Evolutionary conservation across 2,113 vertebrate species (phyloP), one percentile per base, ranked within the genome.

Genomic region (Struthio camelus): DNA sequence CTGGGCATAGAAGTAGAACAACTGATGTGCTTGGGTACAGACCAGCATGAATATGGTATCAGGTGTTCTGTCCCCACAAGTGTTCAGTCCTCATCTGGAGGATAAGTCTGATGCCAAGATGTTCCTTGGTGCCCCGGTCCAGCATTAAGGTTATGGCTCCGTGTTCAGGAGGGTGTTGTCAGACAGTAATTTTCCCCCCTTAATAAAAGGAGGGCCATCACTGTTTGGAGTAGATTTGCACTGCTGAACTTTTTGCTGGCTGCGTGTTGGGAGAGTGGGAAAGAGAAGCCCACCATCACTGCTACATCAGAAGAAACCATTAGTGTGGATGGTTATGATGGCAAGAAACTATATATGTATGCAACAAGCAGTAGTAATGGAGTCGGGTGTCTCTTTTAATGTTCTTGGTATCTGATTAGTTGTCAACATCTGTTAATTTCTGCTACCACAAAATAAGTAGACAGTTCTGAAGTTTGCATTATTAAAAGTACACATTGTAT

Each of bases 41-140:
- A 24, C 28, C 54, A 66, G 36, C 34, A 44, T 0, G 0, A 61
- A 14, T 0, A 0, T 34, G 51, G 30, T 24, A 8, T 16, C 3
- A 0, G 32, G 16, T 82, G 20, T 51, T 65, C 53, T 30, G n/a
- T 11, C 95, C 54, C 46, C 65, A 22, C 38, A 28, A 25, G n/a
- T 0, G 0, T 56, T 56, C 28, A 30, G 54, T 56, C 28, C 56
- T 85, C 6, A 2, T 28, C 42, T 81, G 46, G 27, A 38, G 76
- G 28, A 11, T 20, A 2, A 72, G n/a, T 32, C 46, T 50, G 59
- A 10, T 80, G 48, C 77, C 48, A 44, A n/a, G 23, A 15, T 5
- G 5, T 84, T 83, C 83, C 69, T 51, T 50, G 61, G n/a, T 84
- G 50, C 59, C 30, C 11, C 50, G 11, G 11, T 59, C 24, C 0